Evolutionary conservation across 2,797 vertebrate species (phyloP), one percentile per base, ranked within the genome.

Genomic region (Scolopax rusticola): DNA sequence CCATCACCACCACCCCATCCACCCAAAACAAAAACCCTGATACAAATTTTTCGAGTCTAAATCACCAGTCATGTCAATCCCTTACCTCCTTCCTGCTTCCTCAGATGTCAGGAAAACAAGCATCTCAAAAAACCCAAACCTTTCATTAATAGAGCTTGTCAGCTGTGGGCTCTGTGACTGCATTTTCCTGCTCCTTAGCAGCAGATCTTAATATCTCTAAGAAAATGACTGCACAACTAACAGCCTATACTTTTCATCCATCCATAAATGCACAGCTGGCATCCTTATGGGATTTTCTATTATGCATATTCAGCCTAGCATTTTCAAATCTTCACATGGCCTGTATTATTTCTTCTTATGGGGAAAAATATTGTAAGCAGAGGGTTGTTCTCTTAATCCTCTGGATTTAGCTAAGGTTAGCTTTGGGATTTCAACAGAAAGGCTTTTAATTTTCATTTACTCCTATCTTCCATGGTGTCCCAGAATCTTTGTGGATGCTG

Each of bases 171-270:
- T 88, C 43, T 83, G 78, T 73, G 45, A 28, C 61, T 95, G 54
- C 11, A 41, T 95, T 96, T 95, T 70, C 59, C 60, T 77, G 5
- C 51, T 93, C 63, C 94, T 96, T 67, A 77, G 67, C 54, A 82
- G 70, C 43, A 91, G 63, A 91, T 90, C 95, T 88, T 94, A 76
- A 53, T 84, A 88, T 84, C 36, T 36, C 67, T 74, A 82, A 86
- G 80, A 91, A 92, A 96, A 93, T 84, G 61, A 95, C 79, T 95
- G 70, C 70, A 61, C 70, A 79, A 33, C 74, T 40, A 82, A 76
- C 54, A 94, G 83, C 27, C 85, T 87, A 33, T 88, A 90, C 50
- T 95, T 95, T 92, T 93, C 83, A 84, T 79, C 80, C 70, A 93
- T 82, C 83, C 54, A 69, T 86, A 88, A 93, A 90, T 57, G 36